Evolutionary conservation across 1,140 invertebrate genomes (phyloP).

Genomic region (Leptinotarsa lineolata): DNA sequence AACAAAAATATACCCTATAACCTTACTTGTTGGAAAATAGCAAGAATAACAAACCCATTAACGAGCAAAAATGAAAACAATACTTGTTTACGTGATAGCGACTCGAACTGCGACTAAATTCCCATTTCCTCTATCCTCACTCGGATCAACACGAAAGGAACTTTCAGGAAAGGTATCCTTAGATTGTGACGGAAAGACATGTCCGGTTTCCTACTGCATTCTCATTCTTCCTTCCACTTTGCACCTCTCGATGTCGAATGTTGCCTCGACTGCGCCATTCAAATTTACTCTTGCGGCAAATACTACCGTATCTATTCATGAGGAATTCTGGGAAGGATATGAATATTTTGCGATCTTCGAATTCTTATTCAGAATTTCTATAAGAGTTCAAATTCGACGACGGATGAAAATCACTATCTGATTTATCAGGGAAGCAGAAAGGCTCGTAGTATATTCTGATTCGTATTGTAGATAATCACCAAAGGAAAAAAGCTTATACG

Average conservation of each 20-base stretch:
- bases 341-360: not conserved
- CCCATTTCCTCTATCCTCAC: not conserved
- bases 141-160: not conserved
- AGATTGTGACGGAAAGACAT: conserved; percentile 20
- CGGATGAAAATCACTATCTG: not conserved
- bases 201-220: conserved; percentile 19
- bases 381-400: not conserved
- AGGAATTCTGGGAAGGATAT: not conserved
- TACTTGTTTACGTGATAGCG: too few species aligned
- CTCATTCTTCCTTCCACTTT: conserved; percentile 13
- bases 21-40: too few species aligned
- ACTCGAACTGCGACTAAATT: not conserved
- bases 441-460: not conserved
- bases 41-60: too few species aligned
- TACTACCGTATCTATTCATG: not conserved
- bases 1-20: too few species aligned
- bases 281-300: conserved; percentile 1
- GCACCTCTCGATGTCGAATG: conserved; percentile 13
- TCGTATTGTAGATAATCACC: not conserved
- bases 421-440: not conserved
- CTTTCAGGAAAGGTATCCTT: conserved; percentile 8
- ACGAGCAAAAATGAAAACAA: too few species aligned
- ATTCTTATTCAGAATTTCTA: too few species aligned
- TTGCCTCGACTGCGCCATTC: conserved; percentile 10
- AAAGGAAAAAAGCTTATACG: not conserved